Evolutionary conservation across 2,888 invertebrate genomes (phyloP), one percentile per base, ranked within the genome.

Genomic region (Heliconius charithonia): DNA sequence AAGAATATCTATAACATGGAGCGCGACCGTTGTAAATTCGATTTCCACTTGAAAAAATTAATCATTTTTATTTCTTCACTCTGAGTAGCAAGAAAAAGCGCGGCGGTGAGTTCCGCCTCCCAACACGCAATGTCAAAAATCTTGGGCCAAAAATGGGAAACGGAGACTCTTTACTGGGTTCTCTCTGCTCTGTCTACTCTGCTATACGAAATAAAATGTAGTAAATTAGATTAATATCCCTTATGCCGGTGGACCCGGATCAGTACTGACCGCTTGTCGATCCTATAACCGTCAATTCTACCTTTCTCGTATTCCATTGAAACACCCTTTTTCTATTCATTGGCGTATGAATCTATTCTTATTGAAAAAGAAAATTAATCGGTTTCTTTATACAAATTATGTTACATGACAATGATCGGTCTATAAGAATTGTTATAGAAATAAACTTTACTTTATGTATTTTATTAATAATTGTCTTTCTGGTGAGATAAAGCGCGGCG

Each of bases 241-340:
- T 45, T 1, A 62, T 45, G 74, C 22, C 51, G 67, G 45, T 37
- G 41, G 65, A 79, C 77, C 78, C 75, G 75, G 59, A 75, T 81
- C 80, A 76, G 62, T 66, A 27, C 70, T 76, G 74, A 78, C 78
- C 78, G 78, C 62, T 79, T 80, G 74, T 80, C 70, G 76, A 77
- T 70, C 69, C 75, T 63, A 51, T 73, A 81, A 77, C 77, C 76
- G 82, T 80, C 80, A 81, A 81, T 77, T 69, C 65, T 78, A 77
- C 72, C 79, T 72, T 75, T 71, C 73, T 72, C 27, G 76, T 37
- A 69, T 79, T 70, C 51, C 27, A 77, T 45, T 72, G 59, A 59
- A 59, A 37, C 66, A 51, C 76, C 69, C 41, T 62, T 75, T 59
- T 80, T 79, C 41, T 77, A 69, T 73, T 73, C 70, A 70, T 29